Evolutionary conservation across 2,113 vertebrate species (phyloP).

Genomic region (Phoxinus phoxinus): DNA sequence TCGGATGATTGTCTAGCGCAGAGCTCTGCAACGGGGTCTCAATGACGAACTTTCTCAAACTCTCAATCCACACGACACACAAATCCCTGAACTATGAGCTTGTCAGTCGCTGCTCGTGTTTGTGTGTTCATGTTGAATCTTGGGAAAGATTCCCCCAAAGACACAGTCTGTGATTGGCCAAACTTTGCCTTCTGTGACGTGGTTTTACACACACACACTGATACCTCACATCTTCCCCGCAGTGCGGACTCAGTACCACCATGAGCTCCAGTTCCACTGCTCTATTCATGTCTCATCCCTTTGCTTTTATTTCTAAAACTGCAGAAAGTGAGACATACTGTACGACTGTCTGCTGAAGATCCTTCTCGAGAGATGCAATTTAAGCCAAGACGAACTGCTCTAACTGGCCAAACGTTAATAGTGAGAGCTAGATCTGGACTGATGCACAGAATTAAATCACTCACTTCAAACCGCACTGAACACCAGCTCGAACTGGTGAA

Average conservation of each 20-base stretch:
- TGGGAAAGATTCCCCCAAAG: not conserved
- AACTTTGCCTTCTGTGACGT: constrained; percentile 13
- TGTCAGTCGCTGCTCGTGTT: not conserved
- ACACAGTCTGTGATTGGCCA: constrained; percentile 69
- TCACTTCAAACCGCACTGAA: not conserved
- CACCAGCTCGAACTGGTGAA: not conserved
- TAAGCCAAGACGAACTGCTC: not conserved
- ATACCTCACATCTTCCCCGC: not conserved
- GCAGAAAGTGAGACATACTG: not conserved
- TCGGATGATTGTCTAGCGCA: not conserved
- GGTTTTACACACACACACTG: too few species aligned
- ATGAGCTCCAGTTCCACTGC: not conserved
- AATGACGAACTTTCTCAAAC: constrained; percentile 27
- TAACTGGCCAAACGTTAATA: not conserved
- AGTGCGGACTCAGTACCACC: too few species aligned
- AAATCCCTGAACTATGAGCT: not conserved
- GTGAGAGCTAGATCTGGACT: not conserved
- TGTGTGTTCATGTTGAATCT: not conserved
- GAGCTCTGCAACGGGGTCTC: not conserved
- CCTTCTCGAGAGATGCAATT: not conserved
- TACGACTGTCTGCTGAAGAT: not conserved
- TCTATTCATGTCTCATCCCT: not conserved
- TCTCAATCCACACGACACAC: not conserved
- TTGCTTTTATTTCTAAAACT: not conserved
- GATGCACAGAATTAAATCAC: not conserved